Base-by-base conservation (phyloP, 2,888 invertebrate species). In the Leuctra nigra region DNA sequence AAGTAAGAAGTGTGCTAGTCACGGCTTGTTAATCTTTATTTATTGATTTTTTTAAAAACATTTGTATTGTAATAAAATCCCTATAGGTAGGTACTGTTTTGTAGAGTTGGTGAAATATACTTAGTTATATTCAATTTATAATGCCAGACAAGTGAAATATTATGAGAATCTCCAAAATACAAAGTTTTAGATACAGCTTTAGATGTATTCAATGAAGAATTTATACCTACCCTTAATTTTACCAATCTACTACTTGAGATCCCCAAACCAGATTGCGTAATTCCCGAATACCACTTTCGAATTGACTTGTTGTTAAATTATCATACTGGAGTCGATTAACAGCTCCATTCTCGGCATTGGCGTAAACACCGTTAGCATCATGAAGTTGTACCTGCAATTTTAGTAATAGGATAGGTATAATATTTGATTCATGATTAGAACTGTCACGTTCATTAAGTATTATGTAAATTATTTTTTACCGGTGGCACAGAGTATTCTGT, bases 401-500 rank as follows among this genome's bases (percentile, higher is more conserved):
- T n/a, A 29, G 35, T n/a, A n/a, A n/a, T n/a, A n/a, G n/a, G n/a
- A n/a, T n/a, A n/a, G n/a, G n/a, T n/a, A n/a, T n/a, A n/a, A n/a
- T n/a, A n/a, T n/a, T n/a, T n/a, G 6, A 29, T 11, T 29, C 29
- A 29, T 7, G 11, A 29, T 29, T 29, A 29, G 29, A 29, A 29
- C 29, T 29, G 11, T 29, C 11, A 38, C 6, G 11, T 14, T 38
- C 16, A 18, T 41, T 29, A 11, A 29, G 29, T 7, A 29, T 29
- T 6, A 29, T 29, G 29, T 33, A 48, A 29, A 25, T 6, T 48
- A 16, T 33, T n/a, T n/a, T n/a, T 50, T 50, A 50, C 33, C 48
- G 20, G 66, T 66, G 65, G 76, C 62, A 84, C 77, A 1, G 81
- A 76, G 68, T 78, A 80, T 35, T 68, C 67, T 0, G 81, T 80